Evolutionary conservation across 1,140 invertebrate species (phyloP).

Genomic region (Drosophila gunungcola): DNA sequence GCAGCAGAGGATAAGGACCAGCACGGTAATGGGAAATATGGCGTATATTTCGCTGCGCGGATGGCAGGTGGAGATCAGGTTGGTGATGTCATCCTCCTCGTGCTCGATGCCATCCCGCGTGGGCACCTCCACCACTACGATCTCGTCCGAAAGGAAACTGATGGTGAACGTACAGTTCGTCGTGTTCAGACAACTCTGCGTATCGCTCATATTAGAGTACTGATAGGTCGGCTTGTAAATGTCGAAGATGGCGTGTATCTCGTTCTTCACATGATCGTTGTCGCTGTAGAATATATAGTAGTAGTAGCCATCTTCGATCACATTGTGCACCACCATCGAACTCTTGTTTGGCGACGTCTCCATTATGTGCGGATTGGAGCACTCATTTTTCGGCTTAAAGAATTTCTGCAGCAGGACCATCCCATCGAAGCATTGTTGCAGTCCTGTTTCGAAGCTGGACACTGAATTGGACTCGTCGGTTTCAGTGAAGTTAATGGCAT

Average conservation of each 20-base stretch:
- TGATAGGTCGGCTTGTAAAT: slow-evolving; percentile 93
- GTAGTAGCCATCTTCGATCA: slow-evolving; percentile 91
- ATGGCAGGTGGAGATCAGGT: slow-evolving; percentile 90
- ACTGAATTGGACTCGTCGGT: slow-evolving; percentile 87
- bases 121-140: slow-evolving; percentile 92
- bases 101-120: slow-evolving; percentile 91
- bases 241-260: slow-evolving; percentile 92
- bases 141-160: slow-evolving; percentile 89
- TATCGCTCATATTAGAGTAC: slow-evolving; percentile 89
- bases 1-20: slow-evolving; percentile 90
- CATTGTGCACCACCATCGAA: slow-evolving; percentile 88
- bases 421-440: slow-evolving; percentile 90
- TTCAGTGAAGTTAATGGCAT: slow-evolving; percentile 87
- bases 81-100: slow-evolving; percentile 89
- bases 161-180: slow-evolving; percentile 91
- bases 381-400: slow-evolving; percentile 88
- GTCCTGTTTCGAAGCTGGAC: slow-evolving; percentile 91
- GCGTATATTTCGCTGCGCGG: slow-evolving; percentile 91
- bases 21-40: slow-evolving; percentile 90
- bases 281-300: slow-evolving; percentile 95
- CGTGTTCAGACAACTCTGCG: slow-evolving; percentile 89
- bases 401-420: slow-evolving; percentile 89
- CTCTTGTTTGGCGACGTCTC: slow-evolving; percentile 87
- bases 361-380: slow-evolving; percentile 88
- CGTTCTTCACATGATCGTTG: slow-evolving; percentile 91